These are phyloP conservation scores for Mirza zaza DNA, from an alignment of 2,113 vertebrate genomes.

Conservation along the genomic window DNA sequence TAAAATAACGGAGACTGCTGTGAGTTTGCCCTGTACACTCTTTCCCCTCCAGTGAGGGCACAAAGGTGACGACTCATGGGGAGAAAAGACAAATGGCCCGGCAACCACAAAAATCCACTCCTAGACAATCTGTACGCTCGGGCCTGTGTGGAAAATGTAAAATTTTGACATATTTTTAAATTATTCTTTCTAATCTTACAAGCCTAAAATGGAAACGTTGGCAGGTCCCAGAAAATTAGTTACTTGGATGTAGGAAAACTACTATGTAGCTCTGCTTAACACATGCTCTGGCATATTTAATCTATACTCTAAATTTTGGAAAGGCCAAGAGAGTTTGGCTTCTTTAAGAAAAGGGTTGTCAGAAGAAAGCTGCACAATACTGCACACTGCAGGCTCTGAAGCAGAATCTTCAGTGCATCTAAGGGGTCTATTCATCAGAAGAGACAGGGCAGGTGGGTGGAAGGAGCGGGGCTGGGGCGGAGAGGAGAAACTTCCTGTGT, in stretches of 20 bases:
- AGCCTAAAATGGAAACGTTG: conserved; percentile 73
- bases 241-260: conserved; percentile 70
- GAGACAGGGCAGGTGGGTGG: neutral
- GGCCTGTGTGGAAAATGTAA: neutral
- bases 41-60: neutral
- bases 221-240: conserved; percentile 70
- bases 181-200: conserved; percentile 68
- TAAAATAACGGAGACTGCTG: neutral
- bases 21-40: neutral
- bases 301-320: conserved; percentile 70
- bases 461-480: neutral
- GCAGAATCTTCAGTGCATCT: neutral
- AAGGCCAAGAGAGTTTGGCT: conserved; percentile 69
- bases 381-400: neutral
- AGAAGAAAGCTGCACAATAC: conserved; percentile 18
- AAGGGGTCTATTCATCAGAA: conserved; percentile 16
- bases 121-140: neutral
- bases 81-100: neutral
- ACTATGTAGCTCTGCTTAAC: conserved; percentile 57
- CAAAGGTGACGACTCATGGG: neutral
- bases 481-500: neutral
- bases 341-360: conserved; percentile 66
- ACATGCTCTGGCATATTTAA: conserved; percentile 71
- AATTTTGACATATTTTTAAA: conserved; percentile 58
- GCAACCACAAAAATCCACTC: neutral